phyloP scores from a whole-genome alignment of 2,113 vertebrate genomes.

The Hippocampus abdominalis region DNA sequence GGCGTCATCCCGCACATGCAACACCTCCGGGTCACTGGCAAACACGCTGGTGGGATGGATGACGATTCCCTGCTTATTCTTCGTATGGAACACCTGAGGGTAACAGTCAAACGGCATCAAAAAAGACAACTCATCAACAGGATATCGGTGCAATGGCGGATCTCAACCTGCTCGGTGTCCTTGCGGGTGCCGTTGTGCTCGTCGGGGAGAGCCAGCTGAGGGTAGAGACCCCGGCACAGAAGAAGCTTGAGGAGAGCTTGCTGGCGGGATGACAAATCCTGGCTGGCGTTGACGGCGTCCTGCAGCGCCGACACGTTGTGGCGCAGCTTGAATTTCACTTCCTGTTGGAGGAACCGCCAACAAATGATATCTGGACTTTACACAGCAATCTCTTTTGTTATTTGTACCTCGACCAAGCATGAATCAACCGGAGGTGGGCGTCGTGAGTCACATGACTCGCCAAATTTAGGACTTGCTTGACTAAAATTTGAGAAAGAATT shows the following conservation, averaged over 20 bases:
- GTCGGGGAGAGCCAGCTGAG: conserved; percentile 85
- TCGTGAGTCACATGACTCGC: no score
- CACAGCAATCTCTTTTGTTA: no score
- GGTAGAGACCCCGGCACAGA: conserved; percentile 85
- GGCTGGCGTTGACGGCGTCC: conserved; percentile 60
- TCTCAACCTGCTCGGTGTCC: conserved; percentile 85
- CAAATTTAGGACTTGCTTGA: no score
- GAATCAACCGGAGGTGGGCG: no score
- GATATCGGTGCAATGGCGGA: neutral
- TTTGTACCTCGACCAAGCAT: no score
- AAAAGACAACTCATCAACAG: neutral
- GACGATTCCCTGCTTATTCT: conserved; percentile 81
- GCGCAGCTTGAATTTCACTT: conserved; percentile 88
- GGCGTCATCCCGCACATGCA: conserved; percentile 65
- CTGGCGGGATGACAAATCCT: conserved; percentile 72
- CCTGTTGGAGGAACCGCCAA: conserved; percentile 61
- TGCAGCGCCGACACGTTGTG: conserved; percentile 82
- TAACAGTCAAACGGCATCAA: neutral
- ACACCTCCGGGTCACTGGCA: conserved; percentile 75
- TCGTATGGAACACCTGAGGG: conserved; percentile 86
- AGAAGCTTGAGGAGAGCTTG: conserved; percentile 81
- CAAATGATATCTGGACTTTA: neutral
- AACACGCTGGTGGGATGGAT: conserved; percentile 89
- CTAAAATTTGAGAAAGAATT: neutral
- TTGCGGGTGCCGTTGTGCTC: conserved; percentile 82